Evolutionary conservation across 2,888 invertebrate species (phyloP).

Genomic region (Lepidochitona cinerea): DNA sequence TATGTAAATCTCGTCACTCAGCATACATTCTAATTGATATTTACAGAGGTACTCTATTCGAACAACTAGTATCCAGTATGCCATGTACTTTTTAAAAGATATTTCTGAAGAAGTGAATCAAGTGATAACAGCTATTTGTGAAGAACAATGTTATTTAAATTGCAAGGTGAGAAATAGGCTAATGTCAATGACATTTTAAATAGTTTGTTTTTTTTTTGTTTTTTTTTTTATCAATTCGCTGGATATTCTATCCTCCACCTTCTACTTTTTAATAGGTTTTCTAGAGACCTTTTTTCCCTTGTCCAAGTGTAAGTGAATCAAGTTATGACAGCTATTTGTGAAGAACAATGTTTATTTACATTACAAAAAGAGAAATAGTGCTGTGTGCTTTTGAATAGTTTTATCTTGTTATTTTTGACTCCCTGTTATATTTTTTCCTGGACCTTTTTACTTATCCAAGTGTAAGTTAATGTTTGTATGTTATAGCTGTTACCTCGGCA

Average conservation of each 20-base stretch:
- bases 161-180: conserved; percentile 85
- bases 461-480: no score
- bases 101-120: conserved; percentile 98
- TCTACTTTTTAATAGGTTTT: conserved; percentile 98
- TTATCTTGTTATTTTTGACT: no score
- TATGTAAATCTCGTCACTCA: no score
- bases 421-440: no score
- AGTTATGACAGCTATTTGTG: conserved; percentile 98
- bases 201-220: background rate
- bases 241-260: no score
- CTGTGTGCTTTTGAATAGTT: no score
- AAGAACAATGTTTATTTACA: conserved; percentile 98
- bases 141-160: conserved; percentile 97
- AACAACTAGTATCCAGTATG: conserved; percentile 90
- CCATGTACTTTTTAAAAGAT: conserved; percentile 97
- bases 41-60: conserved; percentile 93
- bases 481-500: conserved; percentile 88
- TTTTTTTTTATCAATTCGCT: no score
- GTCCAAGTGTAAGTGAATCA: conserved; percentile 98
- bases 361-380: conserved; percentile 84
- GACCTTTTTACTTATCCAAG: no score
- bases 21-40: no score
- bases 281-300: no score
- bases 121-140: conserved; percentile 98
- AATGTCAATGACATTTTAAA: no score